Evolutionary conservation across 2,888 invertebrate species (phyloP).

Genomic region (Parnassius glacialis): DNA sequence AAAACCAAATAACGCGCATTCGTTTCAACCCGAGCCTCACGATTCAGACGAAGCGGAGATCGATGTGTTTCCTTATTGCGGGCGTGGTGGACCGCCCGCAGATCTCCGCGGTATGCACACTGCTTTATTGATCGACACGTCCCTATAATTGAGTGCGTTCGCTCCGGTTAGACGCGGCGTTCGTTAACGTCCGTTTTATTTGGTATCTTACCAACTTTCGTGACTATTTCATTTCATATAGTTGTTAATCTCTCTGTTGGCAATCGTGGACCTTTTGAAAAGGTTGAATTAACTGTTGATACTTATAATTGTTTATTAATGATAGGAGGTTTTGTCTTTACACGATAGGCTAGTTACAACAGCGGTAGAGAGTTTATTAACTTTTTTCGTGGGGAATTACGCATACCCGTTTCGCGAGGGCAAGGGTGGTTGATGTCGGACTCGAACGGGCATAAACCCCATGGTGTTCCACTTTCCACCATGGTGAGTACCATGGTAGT

Average conservation of each 20-base stretch:
- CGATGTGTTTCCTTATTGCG: constrained; percentile 32
- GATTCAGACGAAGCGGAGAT: constrained; percentile 23
- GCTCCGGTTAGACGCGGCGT: constrained; percentile 20
- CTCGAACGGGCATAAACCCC: too few relatives aligned
- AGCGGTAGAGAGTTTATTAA: too few relatives aligned
- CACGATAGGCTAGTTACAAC: too few relatives aligned
- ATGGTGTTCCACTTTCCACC: too few relatives aligned
- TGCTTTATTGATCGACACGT: constrained; percentile 32
- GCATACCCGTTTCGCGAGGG: too few relatives aligned
- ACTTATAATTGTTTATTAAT: too few relatives aligned
- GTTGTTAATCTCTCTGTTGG: constrained; percentile 16
- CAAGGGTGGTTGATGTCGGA: too few relatives aligned
- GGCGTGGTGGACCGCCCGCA: constrained; percentile 29
- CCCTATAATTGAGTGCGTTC: constrained; percentile 31
- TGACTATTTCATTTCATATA: constrained; percentile 14
- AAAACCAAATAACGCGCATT: not conserved
- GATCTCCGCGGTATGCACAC: constrained; percentile 28
- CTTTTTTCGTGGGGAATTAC: too few relatives aligned
- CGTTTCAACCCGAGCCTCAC: constrained; percentile 4
- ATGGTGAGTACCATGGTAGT: too few relatives aligned
- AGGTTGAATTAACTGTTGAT: constrained; percentile 4
- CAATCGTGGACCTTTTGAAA: constrained; percentile 3
- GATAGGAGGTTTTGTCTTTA: too few relatives aligned
- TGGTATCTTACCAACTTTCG: constrained; percentile 11
- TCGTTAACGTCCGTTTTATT: constrained; percentile 13